Evolutionary conservation across 1,140 invertebrate species (phyloP), one percentile per base, ranked within the genome.

Genomic region (Macrostomum lignano): DNA sequence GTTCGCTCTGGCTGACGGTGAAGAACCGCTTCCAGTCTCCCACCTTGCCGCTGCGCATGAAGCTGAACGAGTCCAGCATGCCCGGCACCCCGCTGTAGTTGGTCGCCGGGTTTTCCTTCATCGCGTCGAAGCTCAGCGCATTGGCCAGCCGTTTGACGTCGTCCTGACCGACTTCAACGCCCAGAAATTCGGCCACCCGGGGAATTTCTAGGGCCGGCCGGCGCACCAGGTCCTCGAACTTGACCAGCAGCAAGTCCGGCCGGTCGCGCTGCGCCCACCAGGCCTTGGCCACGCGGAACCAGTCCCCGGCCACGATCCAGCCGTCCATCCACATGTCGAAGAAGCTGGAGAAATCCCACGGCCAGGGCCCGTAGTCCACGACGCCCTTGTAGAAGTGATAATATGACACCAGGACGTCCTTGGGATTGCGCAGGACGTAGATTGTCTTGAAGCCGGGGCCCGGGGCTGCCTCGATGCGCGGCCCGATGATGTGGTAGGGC

Each of bases 281-380:
- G 19, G 24, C 32, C 5, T 25, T 25, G 14, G 14, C 19, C 14
- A 11, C 19, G 10, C n/a, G n/a, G n/a, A n/a, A n/a, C n/a, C n/a
- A 33, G 19, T 33, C 32, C 5, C 32, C 32, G 14, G 14, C 19
- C 14, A 11, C 19, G 10, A 33, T 33, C 9, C 32, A 33, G 5
- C 32, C 32, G 11, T 33, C 32, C 9, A 33, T 21, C 32, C 32
- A 33, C 19, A 11, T 33, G 7, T 33, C 19, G 17, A 33, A 33
- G 26, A 33, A 33, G 20, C 26, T 25, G 26, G 17, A 15, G n/a
- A 11, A 33, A 9, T 17, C 19, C 19, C 20, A 13, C 4, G 14
- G 14, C 24, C 14, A 33, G 5, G 32, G 32, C 14, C 32, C 32
- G n/a, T 17, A 20, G 10, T 33, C 23, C 19, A n/a, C 6, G 5